phyloP scores from a whole-genome alignment of 2,797 vertebrate species.

The Avahi laniger region DNA sequence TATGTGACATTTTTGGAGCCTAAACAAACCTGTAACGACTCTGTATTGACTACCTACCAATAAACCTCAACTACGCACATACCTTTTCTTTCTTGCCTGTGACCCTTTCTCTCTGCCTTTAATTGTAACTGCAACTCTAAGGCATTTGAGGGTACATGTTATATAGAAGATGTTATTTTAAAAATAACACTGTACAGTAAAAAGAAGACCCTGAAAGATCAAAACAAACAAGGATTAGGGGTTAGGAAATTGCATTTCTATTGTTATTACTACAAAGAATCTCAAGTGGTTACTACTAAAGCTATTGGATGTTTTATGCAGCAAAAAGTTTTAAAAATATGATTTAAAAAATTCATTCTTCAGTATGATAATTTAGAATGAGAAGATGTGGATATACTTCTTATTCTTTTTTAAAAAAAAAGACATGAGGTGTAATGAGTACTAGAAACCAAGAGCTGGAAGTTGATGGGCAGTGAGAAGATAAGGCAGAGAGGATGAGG shows the following conservation, averaged over 20 bases:
- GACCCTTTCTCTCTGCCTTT: conserved; percentile 79
- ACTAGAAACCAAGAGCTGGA: conserved; percentile 11
- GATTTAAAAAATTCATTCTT: conserved; percentile 33
- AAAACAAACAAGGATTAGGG: conserved; percentile 73
- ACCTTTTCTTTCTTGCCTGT: conserved; percentile 78
- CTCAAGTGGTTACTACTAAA: conserved; percentile 34
- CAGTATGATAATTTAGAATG: conserved; percentile 46
- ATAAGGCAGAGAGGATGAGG: conserved; percentile 47
- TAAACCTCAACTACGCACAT: conserved; percentile 72
- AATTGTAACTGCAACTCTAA: conserved; percentile 77
- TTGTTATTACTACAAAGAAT: conserved; percentile 69
- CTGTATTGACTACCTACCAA: conserved; percentile 47
- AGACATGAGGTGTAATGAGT: conserved; percentile 35
- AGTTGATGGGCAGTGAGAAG: conserved; percentile 42
- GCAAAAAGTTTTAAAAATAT: conserved; percentile 27
- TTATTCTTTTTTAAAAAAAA: conserved; percentile 24
- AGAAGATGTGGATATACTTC: neutral
- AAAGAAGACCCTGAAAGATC: conserved; percentile 78
- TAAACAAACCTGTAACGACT: conserved; percentile 30
- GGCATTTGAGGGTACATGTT: conserved; percentile 73
- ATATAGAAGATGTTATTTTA: conserved; percentile 71
- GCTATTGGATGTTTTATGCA: conserved; percentile 46
- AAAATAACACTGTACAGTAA: conserved; percentile 74
- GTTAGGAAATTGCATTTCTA: conserved; percentile 63
- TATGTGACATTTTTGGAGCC: conserved; percentile 27